phyloP scores from a whole-genome alignment of 2,888 invertebrate species.

The Thelaira solivaga region DNA sequence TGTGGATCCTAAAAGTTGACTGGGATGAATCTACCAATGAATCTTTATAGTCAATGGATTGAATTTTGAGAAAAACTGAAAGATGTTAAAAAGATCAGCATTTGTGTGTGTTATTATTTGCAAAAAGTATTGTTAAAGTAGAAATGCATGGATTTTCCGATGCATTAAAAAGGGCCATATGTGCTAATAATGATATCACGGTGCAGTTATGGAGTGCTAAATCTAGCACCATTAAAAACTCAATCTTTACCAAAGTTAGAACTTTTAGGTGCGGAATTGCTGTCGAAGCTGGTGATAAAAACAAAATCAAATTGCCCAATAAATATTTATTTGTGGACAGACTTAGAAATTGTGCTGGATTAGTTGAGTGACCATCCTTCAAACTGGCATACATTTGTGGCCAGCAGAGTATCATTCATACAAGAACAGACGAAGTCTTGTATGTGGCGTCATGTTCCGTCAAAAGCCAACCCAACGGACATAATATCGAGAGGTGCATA shows the following conservation, averaged over 20 bases:
- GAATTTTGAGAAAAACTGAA: conserved; percentile 19
- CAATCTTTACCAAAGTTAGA: conserved; percentile 48
- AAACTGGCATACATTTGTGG: conserved; percentile 53
- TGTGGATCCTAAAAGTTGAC: conserved; percentile 43
- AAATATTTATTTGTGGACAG: conserved; percentile 46
- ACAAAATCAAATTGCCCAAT: conserved; percentile 27
- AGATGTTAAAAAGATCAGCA: not conserved
- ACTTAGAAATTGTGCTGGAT: conserved; percentile 56
- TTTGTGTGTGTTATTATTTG: not conserved
- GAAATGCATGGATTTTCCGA: conserved; percentile 32
- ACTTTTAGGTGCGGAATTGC: conserved; percentile 26
- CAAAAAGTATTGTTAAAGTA: not conserved
- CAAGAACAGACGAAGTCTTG: conserved; percentile 30
- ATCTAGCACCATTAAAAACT: conserved; percentile 52
- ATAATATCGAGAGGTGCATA: conserved; percentile 29
- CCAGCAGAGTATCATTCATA: conserved; percentile 46
- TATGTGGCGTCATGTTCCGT: conserved; percentile 40
- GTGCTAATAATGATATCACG: conserved; percentile 20
- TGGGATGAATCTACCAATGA: conserved; percentile 40
- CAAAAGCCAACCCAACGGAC: conserved; percentile 29
- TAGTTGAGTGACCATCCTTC: conserved; percentile 58
- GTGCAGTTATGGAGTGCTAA: conserved; percentile 44
- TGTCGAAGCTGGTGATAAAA: conserved; percentile 30
- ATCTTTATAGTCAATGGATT: conserved; percentile 23
- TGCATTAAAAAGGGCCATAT: not conserved